Base-by-base conservation (phyloP, 1,140 invertebrate genomes). In the Hycleus cichorii region DNA sequence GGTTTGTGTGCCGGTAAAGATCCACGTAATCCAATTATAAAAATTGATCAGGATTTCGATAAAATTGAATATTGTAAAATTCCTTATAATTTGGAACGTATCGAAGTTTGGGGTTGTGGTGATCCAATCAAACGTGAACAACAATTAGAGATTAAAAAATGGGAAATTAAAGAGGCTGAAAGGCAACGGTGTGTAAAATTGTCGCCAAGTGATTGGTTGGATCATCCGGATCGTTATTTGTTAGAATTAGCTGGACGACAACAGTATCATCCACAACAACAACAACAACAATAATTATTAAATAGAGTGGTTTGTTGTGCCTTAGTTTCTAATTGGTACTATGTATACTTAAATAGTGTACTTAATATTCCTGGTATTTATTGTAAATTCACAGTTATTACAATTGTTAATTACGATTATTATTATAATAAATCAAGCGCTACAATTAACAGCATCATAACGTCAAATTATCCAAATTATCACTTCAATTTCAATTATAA, bases 31-130 rank as follows among this genome's bases (percentile, higher is more conserved):
- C 86, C 89, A 0, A 78, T 85, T 10, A 79, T 96, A 27, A 76
- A 81, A 47, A 80, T 96, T 27, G 81, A 88, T 63, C 80, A 82
- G 57, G 85, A 85, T 52, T 90, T 91, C 72, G 82, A 85, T 66
- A 76, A 80, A 56, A 74, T 85, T 48, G 77, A 79, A 59, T 83
- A 77, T 68, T 74, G 78, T 60, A 84, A 83, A 48, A 84, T 85
- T 48, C 81, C 85, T 0, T 86, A 84, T 62, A 72, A 72, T 6
- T 71, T 89, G 1, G 67, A 79, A 49, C 78, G 75, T 11, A 76
- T 88, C 47, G 83, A 93, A 80, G 91, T 93, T 7, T 92, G 89
- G 88, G 89, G 89, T 12, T 91, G 89, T 69, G 89, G 89, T n/a
- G 86, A 89, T 69, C 77, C 78, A 70, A 72, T 74, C 71, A 83